A percentile compares a stretch with the other conserved stretches of the same genome.
These are phyloP conservation scores for Cettia cetti DNA, from an alignment of 2,113 vertebrate genomes.

Conservation along the genomic window DNA sequence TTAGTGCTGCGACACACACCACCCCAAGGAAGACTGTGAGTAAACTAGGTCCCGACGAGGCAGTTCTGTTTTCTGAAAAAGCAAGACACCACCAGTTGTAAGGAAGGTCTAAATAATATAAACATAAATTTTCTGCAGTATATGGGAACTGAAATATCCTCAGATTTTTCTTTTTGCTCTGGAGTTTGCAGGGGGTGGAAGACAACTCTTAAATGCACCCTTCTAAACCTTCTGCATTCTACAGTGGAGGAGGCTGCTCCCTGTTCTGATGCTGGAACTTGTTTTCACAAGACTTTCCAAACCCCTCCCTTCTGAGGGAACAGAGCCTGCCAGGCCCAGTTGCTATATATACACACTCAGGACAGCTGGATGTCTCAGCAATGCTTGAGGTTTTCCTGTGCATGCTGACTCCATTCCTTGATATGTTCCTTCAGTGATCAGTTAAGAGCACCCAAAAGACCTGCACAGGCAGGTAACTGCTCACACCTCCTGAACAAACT, in stretches of 20 bases:
- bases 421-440: neutral
- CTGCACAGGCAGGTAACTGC: neutral
- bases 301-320: neutral
- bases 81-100: neutral
- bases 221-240: neutral
- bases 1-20: conserved; percentile 91
- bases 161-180: neutral
- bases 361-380: neutral
- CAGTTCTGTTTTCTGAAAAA: conserved; percentile 83
- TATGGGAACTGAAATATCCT: neutral
- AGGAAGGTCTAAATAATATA: neutral
- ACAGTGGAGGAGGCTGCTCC: neutral
- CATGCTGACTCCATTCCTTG: neutral
- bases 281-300: neutral
- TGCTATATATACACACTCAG: neutral
- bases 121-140: neutral
- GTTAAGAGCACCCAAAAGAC: neutral
- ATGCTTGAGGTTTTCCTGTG: neutral
- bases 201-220: neutral
- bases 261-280: neutral
- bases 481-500: neutral
- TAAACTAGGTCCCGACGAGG: conserved; percentile 91
- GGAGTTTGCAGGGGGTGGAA: neutral
- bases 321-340: neutral
- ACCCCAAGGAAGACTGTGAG: conserved; percentile 93